These are phyloP conservation scores for Gambusia affinis DNA, from an alignment of 2,113 vertebrate species.

Conservation along the genomic window DNA sequence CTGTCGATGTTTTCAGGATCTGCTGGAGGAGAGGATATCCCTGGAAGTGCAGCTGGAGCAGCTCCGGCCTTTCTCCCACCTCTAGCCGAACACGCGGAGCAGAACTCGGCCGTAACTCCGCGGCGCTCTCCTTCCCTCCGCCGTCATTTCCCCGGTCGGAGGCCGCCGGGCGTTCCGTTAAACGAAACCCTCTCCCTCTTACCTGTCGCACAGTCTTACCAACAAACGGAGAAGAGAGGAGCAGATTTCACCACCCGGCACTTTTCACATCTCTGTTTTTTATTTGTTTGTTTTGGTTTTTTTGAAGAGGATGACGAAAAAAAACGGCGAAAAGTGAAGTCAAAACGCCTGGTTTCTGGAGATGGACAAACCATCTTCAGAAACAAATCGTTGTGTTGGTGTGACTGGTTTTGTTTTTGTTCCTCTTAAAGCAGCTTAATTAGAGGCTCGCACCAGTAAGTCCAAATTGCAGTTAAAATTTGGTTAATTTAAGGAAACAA, in stretches of 20 bases:
- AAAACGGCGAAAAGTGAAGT: constrained; percentile 35
- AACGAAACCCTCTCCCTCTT: constrained; percentile 24
- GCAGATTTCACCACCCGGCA: constrained; percentile 59
- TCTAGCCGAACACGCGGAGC: constrained; percentile 81
- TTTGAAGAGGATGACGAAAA: constrained; percentile 25
- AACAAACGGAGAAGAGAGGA: constrained; percentile 10
- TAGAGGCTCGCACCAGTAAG: constrained; percentile 27
- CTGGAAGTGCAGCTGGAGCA: constrained; percentile 99
- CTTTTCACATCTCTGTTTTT: constrained; percentile 44
- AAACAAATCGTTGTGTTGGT: constrained; percentile 17
- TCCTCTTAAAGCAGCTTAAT: constrained; percentile 58
- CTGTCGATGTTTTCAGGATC: constrained; percentile 81
- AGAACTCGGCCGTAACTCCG: constrained; percentile 41
- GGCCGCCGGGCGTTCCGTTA: constrained; percentile 32
- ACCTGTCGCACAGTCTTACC: constrained; percentile 33
- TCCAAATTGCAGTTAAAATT: constrained; percentile 31
- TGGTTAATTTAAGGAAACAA: background rate
- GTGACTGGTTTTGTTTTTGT: constrained; percentile 58
- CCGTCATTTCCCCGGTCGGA: constrained; percentile 32
- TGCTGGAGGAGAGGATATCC: constrained; percentile 98
- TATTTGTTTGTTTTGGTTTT: background rate
- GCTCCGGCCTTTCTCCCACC: constrained; percentile 98
- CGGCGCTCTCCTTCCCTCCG: constrained; percentile 19
- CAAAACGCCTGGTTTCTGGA: constrained; percentile 43
- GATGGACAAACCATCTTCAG: too few relatives aligned